phyloP scores from a whole-genome alignment of 1,140 invertebrate species.

The Drosophila triauraria region DNA sequence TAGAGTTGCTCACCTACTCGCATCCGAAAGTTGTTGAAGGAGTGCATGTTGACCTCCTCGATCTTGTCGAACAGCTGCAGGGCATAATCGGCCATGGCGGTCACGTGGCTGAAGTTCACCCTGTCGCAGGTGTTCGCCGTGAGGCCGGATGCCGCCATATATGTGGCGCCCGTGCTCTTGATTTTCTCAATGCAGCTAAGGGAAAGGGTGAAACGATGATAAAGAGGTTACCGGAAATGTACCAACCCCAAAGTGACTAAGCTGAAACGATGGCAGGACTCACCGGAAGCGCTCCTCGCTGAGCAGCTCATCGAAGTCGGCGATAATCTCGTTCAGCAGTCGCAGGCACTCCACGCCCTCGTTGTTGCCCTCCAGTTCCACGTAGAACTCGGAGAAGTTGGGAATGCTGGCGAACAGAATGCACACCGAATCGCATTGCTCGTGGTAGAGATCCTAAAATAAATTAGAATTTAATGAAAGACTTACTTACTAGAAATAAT shows the following conservation, averaged over 20 bases:
- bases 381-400: slow-evolving; percentile 98
- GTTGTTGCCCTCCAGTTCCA: slow-evolving; percentile 97
- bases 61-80: slow-evolving; percentile 94
- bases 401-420: slow-evolving; percentile 98
- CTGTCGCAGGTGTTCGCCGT: slow-evolving; percentile 92
- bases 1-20: slow-evolving; percentile 90
- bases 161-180: slow-evolving; percentile 97
- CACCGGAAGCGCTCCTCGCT: slow-evolving; percentile 92
- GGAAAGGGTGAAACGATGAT: not conserved
- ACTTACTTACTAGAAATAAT: not conserved
- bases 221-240: not conserved
- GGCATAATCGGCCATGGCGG: slow-evolving; percentile 96
- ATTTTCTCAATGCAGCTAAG: slow-evolving; percentile 96
- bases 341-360: slow-evolving; percentile 97
- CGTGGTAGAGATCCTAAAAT: slow-evolving; percentile 96
- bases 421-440: slow-evolving; percentile 97
- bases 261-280: slow-evolving; percentile 27
- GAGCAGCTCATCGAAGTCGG: slow-evolving; percentile 97
- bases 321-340: slow-evolving; percentile 98
- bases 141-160: slow-evolving; percentile 98
- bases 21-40: slow-evolving; percentile 98
- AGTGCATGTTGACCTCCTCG: slow-evolving; percentile 96
- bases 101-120: slow-evolving; percentile 91
- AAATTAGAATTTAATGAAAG: slow-evolving; percentile 3
- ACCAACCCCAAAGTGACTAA: slow-evolving; percentile 24